Conservation (phyloP, 2,113 vertebrate genomes). For the Muntiacus reevesi region DNA sequence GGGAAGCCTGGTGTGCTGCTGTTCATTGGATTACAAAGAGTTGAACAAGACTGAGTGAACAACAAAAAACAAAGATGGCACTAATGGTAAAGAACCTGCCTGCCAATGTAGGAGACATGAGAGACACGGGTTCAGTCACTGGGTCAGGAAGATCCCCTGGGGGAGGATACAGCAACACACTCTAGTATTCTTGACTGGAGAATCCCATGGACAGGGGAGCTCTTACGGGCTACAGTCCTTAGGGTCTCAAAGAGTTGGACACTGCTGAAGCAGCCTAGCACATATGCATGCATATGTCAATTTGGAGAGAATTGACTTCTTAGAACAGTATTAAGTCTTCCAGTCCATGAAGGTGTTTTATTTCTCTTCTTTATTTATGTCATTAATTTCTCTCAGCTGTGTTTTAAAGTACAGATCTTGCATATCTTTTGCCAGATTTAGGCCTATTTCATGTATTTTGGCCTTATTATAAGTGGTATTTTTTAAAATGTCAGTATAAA, state of each 20-base stretch:
- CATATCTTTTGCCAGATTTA: not conserved
- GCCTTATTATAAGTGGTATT: not conserved
- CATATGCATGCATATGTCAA: not conserved
- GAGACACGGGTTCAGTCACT: not conserved
- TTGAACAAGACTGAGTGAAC: not conserved
- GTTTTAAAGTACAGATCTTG: not conserved
- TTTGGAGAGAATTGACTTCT: slow-evolving; percentile 12
- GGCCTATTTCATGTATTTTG: not conserved
- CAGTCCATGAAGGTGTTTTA: not conserved
- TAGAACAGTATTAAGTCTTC: not conserved
- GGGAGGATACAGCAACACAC: not conserved
- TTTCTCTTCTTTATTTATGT: not conserved
- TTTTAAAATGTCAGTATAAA: not conserved
- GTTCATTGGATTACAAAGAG: not conserved
- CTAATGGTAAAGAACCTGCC: not conserved
- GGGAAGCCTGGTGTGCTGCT: not conserved
- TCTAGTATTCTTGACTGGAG: not conserved
- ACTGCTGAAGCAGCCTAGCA: not conserved
- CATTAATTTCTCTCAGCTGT: not conserved
- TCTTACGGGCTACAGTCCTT: not conserved
- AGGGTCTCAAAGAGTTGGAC: not conserved
- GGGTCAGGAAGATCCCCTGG: not conserved
- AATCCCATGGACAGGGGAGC: not conserved
- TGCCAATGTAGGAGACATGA: not conserved
- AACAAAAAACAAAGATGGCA: not conserved